Conservation (phyloP, 2,888 invertebrate genomes). For the Serrognathus titanus region DNA sequence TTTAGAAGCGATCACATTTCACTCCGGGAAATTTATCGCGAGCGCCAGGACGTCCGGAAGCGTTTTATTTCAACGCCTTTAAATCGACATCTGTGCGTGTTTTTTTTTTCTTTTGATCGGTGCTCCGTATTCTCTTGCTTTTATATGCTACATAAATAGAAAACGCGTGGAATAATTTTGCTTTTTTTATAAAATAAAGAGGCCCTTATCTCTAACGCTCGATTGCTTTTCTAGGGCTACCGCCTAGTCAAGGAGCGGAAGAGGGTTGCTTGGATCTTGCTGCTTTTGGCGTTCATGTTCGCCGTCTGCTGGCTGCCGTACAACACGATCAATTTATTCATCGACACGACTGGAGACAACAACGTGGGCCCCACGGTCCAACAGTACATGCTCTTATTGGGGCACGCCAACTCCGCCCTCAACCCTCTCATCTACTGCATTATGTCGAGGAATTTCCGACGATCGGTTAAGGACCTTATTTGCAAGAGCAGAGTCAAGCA, state of each 20-base stretch:
- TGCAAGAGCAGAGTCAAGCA: conserved; percentile 40
- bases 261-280: conserved; percentile 71
- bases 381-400: conserved; percentile 67
- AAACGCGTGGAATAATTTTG: not conserved
- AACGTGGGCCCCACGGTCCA: conserved; percentile 43
- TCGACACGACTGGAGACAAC: conserved; percentile 50
- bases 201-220: too few species aligned
- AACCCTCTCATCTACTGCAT: conserved; percentile 75
- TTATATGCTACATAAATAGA: not conserved
- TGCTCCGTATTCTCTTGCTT: not conserved
- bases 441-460: conserved; percentile 70
- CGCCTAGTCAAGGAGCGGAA: conserved; percentile 66
- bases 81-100: not conserved
- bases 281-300: conserved; percentile 70
- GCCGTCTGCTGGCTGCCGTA: conserved; percentile 78
- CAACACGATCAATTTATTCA: conserved; percentile 64
- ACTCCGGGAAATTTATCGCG: too few species aligned
- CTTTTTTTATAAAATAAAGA: not conserved
- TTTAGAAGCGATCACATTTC: too few species aligned
- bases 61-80: too few species aligned
- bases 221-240: conserved; percentile 12
- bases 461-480: conserved; percentile 61
- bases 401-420: conserved; percentile 73
- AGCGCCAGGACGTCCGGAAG: too few species aligned
- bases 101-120: not conserved